Evolutionary conservation across 2,113 vertebrate species (phyloP).

Genomic region (Sardina pilchardus): DNA sequence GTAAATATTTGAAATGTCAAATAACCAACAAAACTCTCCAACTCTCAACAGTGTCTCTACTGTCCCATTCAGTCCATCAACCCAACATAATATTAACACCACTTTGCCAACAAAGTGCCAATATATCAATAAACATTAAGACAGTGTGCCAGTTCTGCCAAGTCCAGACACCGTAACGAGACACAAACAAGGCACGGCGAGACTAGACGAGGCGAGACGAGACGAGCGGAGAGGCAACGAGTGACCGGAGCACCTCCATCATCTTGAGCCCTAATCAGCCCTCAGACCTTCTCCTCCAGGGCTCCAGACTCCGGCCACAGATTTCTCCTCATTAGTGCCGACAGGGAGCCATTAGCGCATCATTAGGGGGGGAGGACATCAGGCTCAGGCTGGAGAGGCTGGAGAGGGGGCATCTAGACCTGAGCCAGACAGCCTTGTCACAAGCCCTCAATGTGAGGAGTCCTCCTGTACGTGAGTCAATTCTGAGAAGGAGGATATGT

Average conservation of each 20-base stretch:
- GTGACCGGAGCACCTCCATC: not conserved
- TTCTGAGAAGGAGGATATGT: too few species aligned
- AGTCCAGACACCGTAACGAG: not conserved
- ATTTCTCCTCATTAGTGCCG: not conserved
- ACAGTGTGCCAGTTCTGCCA: not conserved
- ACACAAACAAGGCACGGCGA: not conserved
- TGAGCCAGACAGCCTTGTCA: too few species aligned
- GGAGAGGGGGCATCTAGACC: not conserved
- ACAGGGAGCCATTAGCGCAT: not conserved
- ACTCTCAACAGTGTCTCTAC: not conserved
- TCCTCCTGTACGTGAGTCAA: too few species aligned
- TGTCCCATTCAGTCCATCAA: not conserved
- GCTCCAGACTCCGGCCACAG: not conserved
- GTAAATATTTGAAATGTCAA: too few species aligned
- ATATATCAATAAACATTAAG: not conserved
- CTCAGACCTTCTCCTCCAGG: not conserved
- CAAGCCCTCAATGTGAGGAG: too few species aligned
- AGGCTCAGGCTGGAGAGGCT: too few species aligned
- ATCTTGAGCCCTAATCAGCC: not conserved
- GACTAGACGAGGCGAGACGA: not conserved
- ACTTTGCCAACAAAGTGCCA: not conserved
- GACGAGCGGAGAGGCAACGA: not conserved
- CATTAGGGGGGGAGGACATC: not conserved
- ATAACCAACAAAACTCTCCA: not conserved
- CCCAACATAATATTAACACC: not conserved